Evolutionary conservation across 2,113 vertebrate genomes (phyloP).

Genomic region (Tursiops truncatus): DNA sequence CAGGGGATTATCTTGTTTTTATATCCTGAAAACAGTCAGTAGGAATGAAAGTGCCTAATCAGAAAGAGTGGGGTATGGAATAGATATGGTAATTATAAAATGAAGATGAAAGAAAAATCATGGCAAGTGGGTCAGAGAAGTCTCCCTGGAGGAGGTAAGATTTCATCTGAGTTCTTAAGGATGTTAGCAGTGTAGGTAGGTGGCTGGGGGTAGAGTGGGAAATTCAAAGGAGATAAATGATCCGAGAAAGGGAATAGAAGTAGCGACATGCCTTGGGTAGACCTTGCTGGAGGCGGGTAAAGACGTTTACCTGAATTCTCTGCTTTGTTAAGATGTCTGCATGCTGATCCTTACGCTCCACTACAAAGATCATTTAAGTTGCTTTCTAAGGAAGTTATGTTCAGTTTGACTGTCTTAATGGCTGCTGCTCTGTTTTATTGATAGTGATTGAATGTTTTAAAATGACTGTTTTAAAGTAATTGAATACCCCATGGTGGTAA

Average conservation of each 20-base stretch:
- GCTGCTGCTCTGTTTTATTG: conserved; percentile 36
- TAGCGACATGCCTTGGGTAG: neutral
- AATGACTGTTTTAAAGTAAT: neutral
- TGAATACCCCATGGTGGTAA: neutral
- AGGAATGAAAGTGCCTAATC: neutral
- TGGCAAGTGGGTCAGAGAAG: neutral
- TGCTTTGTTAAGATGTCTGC: neutral
- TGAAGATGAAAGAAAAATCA: neutral
- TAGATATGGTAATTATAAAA: neutral
- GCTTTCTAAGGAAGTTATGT: neutral
- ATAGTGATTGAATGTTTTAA: conserved; percentile 25
- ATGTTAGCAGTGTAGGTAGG: neutral
- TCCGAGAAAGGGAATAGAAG: neutral
- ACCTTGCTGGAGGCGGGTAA: neutral
- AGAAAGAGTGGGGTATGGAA: neutral
- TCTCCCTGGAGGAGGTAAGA: neutral
- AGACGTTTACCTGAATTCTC: neutral
- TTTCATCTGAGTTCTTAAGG: neutral
- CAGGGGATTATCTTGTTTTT: neutral
- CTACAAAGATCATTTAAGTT: neutral
- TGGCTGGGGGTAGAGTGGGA: neutral
- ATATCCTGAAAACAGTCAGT: neutral
- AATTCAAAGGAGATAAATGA: neutral
- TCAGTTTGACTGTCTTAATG: neutral
- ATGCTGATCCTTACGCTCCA: neutral